Evolutionary conservation across 2,888 invertebrate species (phyloP), one percentile per base, ranked within the genome.

Genomic region (Macaria notata): DNA sequence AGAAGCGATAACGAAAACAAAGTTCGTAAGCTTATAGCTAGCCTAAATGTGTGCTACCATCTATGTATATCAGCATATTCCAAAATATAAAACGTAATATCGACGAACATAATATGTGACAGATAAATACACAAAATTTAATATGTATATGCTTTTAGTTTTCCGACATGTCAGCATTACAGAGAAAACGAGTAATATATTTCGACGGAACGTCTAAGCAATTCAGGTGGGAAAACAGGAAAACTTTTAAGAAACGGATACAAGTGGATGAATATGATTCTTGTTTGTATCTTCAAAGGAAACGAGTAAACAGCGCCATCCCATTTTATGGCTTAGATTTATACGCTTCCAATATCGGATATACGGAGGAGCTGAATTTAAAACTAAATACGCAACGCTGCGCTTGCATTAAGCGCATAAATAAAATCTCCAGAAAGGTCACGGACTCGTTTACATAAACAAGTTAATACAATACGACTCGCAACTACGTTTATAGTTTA

Each of bases 231-330:
- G 51, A 65, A 70, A 68, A 64, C 57, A 51, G 62, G 57, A 64
- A 65, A 59, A 62, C 53, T 66, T 58, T 59, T 65, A 65, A 56
- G 50, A 46, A 19, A 65, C 48, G 44, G 56, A 65, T 59, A 52
- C 57, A 66, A 68, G 56, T 65, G 63, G 62, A 68, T 69, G 65
- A 66, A 71, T 71, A 72, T 63, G 66, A 71, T 69, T 72, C 65
- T 62, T 57, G 56, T 67, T 62, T 53, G 49, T 61, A 58, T 59
- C 54, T 38, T 42, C 49, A 51, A 59, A 65, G 56, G 59, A 62
- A 62, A 69, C 63, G 54, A 67, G 69, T 70, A 75, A 74, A 73
- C 70, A 72, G 63, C 53, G 51, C 64, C 52, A 66, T 71, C 67
- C 51, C 54, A 51, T 62, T 71, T 65, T 64, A 66, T 66, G 58